Percentiles rank a stretch among this genome's conserved stretches.
These are phyloP conservation scores for Alosa alosa DNA, from an alignment of 2,113 vertebrate genomes.

Conservation along the genomic window DNA sequence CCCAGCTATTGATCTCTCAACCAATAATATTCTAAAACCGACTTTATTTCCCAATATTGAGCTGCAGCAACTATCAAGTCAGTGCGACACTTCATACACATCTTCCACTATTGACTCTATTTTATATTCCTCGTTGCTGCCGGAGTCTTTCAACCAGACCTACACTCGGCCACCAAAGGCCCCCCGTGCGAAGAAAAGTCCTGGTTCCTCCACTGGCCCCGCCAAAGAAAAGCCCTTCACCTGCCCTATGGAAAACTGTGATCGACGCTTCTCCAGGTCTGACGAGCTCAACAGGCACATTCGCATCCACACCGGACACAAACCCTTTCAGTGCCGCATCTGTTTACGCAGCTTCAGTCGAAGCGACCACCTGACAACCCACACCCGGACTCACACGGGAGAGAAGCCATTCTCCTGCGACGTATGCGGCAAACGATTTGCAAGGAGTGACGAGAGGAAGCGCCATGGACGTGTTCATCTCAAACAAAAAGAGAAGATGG, in stretches of 20 bases:
- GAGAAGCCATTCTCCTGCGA: slow-evolving; percentile 98
- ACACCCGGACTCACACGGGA: slow-evolving; percentile 95
- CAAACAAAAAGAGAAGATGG: slow-evolving; percentile 93
- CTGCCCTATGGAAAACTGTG: slow-evolving; percentile 91
- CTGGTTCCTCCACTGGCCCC: slow-evolving; percentile 82
- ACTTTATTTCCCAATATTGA: slow-evolving; percentile 58
- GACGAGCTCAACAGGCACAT: slow-evolving; percentile 96
- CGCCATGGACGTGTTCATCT: slow-evolving; percentile 93
- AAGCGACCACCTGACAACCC: slow-evolving; percentile 96
- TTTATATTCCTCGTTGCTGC: slow-evolving; percentile 69
- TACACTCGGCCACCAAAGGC: slow-evolving; percentile 76
- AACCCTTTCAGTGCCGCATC: slow-evolving; percentile 97
- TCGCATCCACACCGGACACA: slow-evolving; percentile 96
- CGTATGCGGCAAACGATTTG: slow-evolving; percentile 92
- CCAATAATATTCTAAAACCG: slow-evolving; percentile 64
- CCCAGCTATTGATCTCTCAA: slow-evolving; percentile 67
- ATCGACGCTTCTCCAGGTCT: slow-evolving; percentile 92
- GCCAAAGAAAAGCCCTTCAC: slow-evolving; percentile 94
- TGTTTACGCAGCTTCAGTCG: slow-evolving; percentile 96
- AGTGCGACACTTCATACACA: slow-evolving; percentile 66
- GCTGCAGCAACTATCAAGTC: slow-evolving; percentile 62
- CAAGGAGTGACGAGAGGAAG: slow-evolving; percentile 91
- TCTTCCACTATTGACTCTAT: slow-evolving; percentile 74
- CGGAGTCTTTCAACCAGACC: slow-evolving; percentile 68
- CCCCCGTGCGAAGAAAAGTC: slow-evolving; percentile 77